phyloP scores from a whole-genome alignment of 2,113 vertebrate genomes.

The Pangasianodon hypophthalmus region DNA sequence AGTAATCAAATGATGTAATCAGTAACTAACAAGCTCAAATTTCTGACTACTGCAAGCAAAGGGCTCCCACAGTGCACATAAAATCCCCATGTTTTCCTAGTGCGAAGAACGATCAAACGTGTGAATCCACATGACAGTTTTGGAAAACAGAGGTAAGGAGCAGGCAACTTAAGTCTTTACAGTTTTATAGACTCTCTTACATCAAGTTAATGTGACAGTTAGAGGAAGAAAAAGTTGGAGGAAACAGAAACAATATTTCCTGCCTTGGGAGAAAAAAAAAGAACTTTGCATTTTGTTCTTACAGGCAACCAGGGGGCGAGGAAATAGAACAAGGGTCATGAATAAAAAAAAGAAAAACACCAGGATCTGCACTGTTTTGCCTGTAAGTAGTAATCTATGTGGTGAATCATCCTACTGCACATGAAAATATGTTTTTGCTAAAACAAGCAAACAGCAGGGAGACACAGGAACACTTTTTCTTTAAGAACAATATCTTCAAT shows the following conservation, averaged over 20 bases:
- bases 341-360: not conserved
- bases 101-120: not conserved
- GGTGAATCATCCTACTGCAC: not conserved
- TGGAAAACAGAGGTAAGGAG: not conserved
- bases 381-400: not conserved
- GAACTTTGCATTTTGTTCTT: not conserved
- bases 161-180: not conserved
- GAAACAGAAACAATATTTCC: not conserved
- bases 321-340: not conserved
- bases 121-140: not conserved
- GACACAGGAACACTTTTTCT: not conserved
- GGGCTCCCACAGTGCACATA: not conserved
- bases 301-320: not conserved
- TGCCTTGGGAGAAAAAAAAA: not conserved
- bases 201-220: not conserved
- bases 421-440: not conserved
- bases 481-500: not conserved
- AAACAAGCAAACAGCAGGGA: not conserved
- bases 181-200: conserved; percentile 19
- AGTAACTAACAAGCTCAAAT: not conserved
- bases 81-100: not conserved
- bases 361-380: not conserved
- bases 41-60: not conserved
- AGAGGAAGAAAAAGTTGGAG: not conserved
- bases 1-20: not conserved